phyloP scores from a whole-genome alignment of 2,113 vertebrate species.

The Scolopax mira region DNA sequence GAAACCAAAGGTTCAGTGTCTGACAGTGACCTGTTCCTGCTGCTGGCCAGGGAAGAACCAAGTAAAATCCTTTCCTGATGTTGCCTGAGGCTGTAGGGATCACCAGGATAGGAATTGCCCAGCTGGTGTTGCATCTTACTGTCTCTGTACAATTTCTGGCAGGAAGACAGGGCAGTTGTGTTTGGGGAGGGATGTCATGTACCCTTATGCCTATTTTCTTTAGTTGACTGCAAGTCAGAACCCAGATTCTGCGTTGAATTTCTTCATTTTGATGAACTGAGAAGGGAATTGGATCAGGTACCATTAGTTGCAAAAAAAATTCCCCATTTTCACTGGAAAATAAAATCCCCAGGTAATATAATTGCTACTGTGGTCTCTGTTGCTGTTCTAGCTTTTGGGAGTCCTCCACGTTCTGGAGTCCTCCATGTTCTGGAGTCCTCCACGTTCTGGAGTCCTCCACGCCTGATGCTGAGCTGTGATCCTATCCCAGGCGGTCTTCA shows the following conservation, averaged over 20 bases:
- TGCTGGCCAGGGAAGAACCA: neutral
- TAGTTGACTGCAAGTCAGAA: neutral
- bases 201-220: neutral
- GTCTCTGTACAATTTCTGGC: neutral
- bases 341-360: neutral
- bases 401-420: neutral
- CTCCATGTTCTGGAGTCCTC: too few species aligned
- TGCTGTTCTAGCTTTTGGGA: neutral
- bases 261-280: neutral
- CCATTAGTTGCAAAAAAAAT: neutral
- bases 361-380: rapidly evolving
- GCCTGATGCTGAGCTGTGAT: neutral
- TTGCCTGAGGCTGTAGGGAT: rapidly evolving
- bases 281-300: neutral
- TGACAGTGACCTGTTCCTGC: neutral
- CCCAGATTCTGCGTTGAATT: neutral
- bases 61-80: neutral
- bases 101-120: neutral
- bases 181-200: neutral
- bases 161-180: neutral
- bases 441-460: neutral
- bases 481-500: neutral
- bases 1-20: neutral
- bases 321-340: neutral
- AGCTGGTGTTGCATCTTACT: rapidly evolving